A percentile compares a stretch with the other conserved stretches of the same genome.
Conservation (phyloP, 2,113 vertebrate species). For the Ifrita kowaldi region DNA sequence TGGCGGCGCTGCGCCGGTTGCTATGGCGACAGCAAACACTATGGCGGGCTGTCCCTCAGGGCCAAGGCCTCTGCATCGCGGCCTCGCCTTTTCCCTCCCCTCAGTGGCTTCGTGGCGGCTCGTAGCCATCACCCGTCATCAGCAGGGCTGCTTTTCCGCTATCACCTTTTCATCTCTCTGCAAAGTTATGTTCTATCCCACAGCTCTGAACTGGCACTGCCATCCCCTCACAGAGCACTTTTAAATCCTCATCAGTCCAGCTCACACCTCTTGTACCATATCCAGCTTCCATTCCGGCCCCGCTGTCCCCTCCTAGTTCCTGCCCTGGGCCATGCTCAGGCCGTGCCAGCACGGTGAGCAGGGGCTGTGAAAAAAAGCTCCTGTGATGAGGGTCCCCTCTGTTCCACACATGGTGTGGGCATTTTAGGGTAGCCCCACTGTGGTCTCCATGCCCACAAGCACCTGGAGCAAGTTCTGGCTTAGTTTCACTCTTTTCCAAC, state of each 20-base stretch:
- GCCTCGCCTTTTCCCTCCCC: not conserved
- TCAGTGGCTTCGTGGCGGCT: not conserved
- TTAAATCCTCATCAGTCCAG: no score
- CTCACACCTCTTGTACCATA: fast-evolving
- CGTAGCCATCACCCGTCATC: not conserved
- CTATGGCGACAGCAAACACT: not conserved
- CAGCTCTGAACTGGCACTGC: not conserved
- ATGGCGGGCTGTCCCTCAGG: not conserved
- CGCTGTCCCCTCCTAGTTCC: fast-evolving
- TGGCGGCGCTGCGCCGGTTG: not conserved
- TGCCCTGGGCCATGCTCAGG: fast-evolving
- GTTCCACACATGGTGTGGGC: not conserved
- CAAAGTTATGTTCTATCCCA: fast-evolving
- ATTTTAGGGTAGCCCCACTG: not conserved
- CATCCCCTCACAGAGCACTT: not conserved
- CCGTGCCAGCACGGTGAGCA: fast-evolving
- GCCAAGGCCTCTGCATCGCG: not conserved
- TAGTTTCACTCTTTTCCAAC: not conserved
- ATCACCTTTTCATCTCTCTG: fast-evolving
- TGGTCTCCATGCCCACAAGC: fast-evolving
- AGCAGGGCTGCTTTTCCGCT: not conserved
- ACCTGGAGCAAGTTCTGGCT: not conserved
- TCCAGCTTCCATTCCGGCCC: fast-evolving
- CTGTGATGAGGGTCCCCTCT: no score
- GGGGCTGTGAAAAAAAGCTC: not conserved